phyloP scores from a whole-genome alignment of 2,113 vertebrate species.

The Neolamprologus sp. region DNA sequence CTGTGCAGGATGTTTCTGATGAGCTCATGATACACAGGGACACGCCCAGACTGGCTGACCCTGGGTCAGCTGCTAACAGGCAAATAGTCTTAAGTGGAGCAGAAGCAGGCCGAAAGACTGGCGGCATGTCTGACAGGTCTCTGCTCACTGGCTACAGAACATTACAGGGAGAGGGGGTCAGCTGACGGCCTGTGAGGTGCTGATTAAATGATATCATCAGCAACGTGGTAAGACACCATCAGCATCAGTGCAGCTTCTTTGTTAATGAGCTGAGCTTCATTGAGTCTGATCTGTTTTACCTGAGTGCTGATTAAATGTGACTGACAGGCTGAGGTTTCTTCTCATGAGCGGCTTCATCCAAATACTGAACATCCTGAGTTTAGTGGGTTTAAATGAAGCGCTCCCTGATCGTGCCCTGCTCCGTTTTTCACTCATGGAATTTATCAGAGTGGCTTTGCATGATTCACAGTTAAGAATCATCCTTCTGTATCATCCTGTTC shows the following conservation, averaged over 20 bases:
- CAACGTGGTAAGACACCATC: neutral
- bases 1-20: neutral
- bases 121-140: neutral
- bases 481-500: neutral
- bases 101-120: neutral
- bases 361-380: neutral
- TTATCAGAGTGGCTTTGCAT: neutral
- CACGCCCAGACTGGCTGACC: neutral
- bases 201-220: neutral
- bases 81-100: neutral
- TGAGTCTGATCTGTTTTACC: neutral
- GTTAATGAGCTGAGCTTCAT: neutral
- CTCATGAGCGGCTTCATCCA: neutral
- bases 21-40: neutral
- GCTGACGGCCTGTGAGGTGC: neutral
- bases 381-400: neutral
- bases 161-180: neutral
- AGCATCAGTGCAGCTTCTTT: neutral
- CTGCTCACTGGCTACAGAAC: neutral
- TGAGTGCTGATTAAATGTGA: neutral
- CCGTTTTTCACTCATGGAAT: neutral
- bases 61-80: neutral
- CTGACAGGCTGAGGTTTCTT: neutral
- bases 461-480: neutral
- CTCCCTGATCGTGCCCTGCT: neutral